Percentiles rank a stretch among this genome's conserved stretches.
phyloP scores from a whole-genome alignment of 1,140 invertebrate species.

The Apis florea region DNA sequence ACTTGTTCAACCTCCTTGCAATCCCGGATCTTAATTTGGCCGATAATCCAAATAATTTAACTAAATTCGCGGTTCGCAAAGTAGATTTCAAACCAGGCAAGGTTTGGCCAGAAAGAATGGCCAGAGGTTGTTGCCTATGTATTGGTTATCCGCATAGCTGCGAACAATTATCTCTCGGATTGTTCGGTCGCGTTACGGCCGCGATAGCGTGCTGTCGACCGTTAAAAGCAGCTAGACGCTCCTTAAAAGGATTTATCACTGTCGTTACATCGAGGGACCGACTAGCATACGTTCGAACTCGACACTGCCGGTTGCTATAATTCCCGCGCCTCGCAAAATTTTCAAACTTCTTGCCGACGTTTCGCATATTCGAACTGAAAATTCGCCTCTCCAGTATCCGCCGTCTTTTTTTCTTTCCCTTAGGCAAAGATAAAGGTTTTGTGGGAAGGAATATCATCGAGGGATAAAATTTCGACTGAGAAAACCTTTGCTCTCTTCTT shows the following conservation, averaged over 20 bases:
- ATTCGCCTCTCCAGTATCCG: neutral
- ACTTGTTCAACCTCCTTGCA: too few relatives aligned
- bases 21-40: too few relatives aligned
- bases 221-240: conserved; percentile 57
- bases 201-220: conserved; percentile 45
- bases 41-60: too few relatives aligned
- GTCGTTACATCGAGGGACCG: conserved; percentile 47
- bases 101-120: conserved; percentile 60
- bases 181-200: conserved; percentile 55
- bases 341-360: conserved; percentile 2
- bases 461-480: too few relatives aligned
- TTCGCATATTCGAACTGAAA: neutral
- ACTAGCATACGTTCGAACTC: conserved; percentile 24
- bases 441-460: too few relatives aligned
- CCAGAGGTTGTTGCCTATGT: conserved; percentile 41
- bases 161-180: conserved; percentile 59
- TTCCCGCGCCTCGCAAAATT: conserved; percentile 14
- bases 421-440: too few relatives aligned
- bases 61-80: neutral
- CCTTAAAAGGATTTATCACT: conserved; percentile 57
- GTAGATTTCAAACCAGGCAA: conserved; percentile 51
- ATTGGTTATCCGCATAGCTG: conserved; percentile 57
- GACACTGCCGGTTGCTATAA: conserved; percentile 27
- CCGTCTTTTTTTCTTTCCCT: too few relatives aligned
- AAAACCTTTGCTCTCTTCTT: too few relatives aligned